Percentiles rank a stretch among this genome's conserved stretches.
Evolutionary conservation across 2,888 invertebrate species (phyloP).

Genomic region (Eretmocerus hayati): DNA sequence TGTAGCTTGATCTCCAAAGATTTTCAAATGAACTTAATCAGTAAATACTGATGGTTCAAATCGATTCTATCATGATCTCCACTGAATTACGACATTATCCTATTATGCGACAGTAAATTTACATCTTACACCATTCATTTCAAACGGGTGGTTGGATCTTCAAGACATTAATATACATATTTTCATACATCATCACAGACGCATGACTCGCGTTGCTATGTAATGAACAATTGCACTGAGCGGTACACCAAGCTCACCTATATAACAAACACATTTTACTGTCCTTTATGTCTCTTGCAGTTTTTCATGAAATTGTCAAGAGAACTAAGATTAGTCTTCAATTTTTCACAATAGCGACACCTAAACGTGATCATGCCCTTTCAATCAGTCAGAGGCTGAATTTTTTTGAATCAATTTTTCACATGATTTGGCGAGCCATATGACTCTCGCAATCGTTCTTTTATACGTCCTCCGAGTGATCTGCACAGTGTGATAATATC

Average conservation of each 20-base stretch:
- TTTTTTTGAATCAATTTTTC: constrained; percentile 6
- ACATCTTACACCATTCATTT: constrained; percentile 17
- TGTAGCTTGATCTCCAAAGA: no score
- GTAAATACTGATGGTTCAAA: no score
- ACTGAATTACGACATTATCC: constrained; percentile 12
- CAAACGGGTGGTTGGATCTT: constrained; percentile 10
- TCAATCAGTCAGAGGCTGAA: constrained; percentile 10
- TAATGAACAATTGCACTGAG: constrained; percentile 16
- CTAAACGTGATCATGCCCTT: constrained; percentile 6
- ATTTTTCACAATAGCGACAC: constrained; percentile 13
- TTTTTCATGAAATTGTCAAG: no score
- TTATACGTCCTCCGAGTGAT: no score
- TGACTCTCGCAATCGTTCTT: constrained; percentile 12
- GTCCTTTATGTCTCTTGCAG: constrained; percentile 3
- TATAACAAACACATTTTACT: constrained; percentile 11
- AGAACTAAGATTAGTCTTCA: constrained; percentile 8
- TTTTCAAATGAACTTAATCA: no score
- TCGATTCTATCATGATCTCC: constrained; percentile 12
- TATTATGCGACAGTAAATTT: constrained; percentile 21
- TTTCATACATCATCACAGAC: constrained; percentile 1
- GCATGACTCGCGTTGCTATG: constrained; percentile 7
- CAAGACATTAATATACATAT: constrained; percentile 14
- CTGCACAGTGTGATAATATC: no score
- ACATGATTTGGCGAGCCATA: constrained; percentile 6
- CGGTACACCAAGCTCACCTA: constrained; percentile 11